Percentiles rank a stretch among this genome's conserved stretches.
Conservation (phyloP, 2,113 vertebrate genomes). For the Pithys albifrons region DNA sequence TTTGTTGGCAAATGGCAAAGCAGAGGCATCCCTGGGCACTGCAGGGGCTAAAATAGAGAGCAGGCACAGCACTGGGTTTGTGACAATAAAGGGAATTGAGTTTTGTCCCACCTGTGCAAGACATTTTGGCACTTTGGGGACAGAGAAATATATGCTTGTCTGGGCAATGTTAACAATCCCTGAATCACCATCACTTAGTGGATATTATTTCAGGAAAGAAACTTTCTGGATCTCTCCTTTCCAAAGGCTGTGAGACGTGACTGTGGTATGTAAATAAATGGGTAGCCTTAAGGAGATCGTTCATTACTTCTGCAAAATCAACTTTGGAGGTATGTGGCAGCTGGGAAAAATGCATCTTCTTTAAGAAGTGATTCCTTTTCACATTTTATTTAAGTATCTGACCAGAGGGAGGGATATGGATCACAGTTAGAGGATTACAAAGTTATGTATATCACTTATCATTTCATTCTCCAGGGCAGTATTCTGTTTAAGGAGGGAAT, state of each 20-base stretch:
- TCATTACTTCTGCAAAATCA: not conserved
- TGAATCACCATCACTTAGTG: not conserved
- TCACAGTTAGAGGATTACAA: not conserved
- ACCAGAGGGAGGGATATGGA: not conserved
- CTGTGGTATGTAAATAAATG: conserved; percentile 9
- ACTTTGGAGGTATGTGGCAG: not conserved
- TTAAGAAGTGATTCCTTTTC: not conserved
- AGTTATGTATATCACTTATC: not conserved
- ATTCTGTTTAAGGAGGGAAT: not conserved
- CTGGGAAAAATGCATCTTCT: conserved; percentile 2
- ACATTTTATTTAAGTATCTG: conserved; percentile 1
- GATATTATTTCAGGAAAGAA: not conserved
- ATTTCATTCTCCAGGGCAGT: conserved; percentile 12
- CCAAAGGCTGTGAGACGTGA: not conserved
- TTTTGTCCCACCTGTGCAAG: not conserved
- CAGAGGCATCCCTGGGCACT: not conserved
- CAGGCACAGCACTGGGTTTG: not conserved
- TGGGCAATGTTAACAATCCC: not conserved
- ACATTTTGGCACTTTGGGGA: not conserved
- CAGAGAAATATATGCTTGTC: not conserved
- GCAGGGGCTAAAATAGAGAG: not conserved
- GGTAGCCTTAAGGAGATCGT: not conserved
- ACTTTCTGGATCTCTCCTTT: not conserved
- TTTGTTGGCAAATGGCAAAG: not conserved
- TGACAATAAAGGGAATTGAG: not conserved